Base-by-base conservation (phyloP, 2,888 invertebrate genomes). In the Watsonalla binaria region DNA sequence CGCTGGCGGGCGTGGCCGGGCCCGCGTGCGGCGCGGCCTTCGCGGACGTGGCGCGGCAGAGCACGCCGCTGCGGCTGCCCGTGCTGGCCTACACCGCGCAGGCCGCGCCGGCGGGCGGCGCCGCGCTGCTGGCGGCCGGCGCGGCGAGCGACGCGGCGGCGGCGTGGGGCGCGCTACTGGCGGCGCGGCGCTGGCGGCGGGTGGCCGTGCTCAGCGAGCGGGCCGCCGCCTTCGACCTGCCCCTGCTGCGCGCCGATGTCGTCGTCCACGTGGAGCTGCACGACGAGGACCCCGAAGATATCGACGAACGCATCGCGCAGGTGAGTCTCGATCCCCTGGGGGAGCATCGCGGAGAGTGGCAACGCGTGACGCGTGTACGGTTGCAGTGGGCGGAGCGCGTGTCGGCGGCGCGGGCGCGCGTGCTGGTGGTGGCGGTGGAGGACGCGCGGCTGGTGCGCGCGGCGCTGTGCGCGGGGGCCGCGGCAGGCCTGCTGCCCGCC, bases 381-480 rank as follows among this genome's bases (percentile, higher is more conserved):
- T 45, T 46, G 9, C 69, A 84, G 87, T 87, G 86, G 87, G 84
- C 80, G 33, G 49, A 45, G 46, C 80, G 78, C 24, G 78, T 64
- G 52, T 72, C 67, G 9, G 66, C 60, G 5, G 66, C 52, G 56
- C 90, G 92, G 55, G 95, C 94, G 0, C 93, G 93, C 64, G 95
- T 98, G 42, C 94, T 98, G 52, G 95, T 96, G 62, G 95, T 96
- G 6, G 95, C 96, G 75, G 93, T 95, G 51, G 94, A 95, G 71
- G 96, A 94, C 67, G 92, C 93, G 62, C 93, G 94, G 24, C 94
- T 93, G 6, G 94, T 94, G 35, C 92, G 96, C 39, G 92, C 93
- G 54, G 94, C 97, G 11, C 94, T 98, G 92, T 98, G 97, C 77
- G 95, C 96, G 74, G 97, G 96, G 0, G 93, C 90, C 73, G 92